phyloP scores from a whole-genome alignment of 2,113 vertebrate species.

The Dasyornis broadbenti region DNA sequence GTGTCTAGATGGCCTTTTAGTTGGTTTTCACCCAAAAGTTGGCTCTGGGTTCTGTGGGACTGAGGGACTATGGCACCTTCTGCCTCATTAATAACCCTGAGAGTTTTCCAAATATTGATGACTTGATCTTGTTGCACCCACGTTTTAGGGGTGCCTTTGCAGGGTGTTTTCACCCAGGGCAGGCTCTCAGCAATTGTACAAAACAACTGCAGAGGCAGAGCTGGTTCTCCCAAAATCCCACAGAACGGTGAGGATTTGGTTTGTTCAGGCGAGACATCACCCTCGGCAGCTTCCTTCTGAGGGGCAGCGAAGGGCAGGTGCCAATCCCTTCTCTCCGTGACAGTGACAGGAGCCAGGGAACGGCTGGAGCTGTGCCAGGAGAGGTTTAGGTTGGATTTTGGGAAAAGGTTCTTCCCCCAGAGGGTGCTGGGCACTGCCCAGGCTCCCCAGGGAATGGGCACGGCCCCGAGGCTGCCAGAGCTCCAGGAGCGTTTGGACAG shows the following conservation, averaged over 20 bases:
- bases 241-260: neutral
- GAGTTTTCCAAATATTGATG: neutral
- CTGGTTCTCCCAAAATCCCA: neutral
- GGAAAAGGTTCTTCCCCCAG: neutral
- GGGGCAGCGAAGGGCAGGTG: neutral
- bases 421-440: neutral
- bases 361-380: fast-evolving
- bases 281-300: neutral
- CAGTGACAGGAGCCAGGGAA: neutral
- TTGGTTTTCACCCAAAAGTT: neutral
- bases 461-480: neutral
- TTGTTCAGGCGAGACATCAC: neutral
- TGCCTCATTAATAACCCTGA: neutral
- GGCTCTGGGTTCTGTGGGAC: neutral
- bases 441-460: neutral
- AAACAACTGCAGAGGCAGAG: neutral
- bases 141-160: neutral
- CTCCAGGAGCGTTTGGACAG: neutral
- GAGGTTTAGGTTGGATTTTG: fast-evolving
- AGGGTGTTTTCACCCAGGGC: neutral
- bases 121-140: neutral
- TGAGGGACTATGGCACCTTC: neutral
- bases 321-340: neutral
- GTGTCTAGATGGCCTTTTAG: neutral
- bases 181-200: neutral